These are phyloP conservation scores for Ophion slaviceki DNA, from an alignment of 2,888 invertebrate species.

Conservation along the genomic window DNA sequence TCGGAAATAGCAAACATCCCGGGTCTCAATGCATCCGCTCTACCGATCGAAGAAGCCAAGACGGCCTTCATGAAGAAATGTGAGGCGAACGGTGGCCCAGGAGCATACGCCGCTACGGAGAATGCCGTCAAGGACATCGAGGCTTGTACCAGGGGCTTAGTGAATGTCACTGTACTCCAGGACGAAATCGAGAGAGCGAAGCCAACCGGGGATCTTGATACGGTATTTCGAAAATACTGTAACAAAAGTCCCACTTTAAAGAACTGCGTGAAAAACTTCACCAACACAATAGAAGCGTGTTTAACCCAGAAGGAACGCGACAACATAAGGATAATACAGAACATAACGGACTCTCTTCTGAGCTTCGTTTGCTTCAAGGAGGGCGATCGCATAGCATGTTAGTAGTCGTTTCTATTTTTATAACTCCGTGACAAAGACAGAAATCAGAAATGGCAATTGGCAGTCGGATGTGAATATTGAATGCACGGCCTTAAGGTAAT, in stretches of 20 bases:
- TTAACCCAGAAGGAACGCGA: constrained; percentile 87
- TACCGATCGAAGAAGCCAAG: constrained; percentile 84
- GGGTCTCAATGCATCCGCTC: constrained; percentile 74
- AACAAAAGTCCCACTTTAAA: constrained; percentile 86
- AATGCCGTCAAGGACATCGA: constrained; percentile 82
- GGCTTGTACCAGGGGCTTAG: constrained; percentile 86
- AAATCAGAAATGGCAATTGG: neutral
- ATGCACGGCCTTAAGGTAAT: too few species aligned
- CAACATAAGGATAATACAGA: constrained; percentile 86
- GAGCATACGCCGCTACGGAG: constrained; percentile 85
- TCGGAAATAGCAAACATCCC: constrained; percentile 65
- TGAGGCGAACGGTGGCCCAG: constrained; percentile 86
- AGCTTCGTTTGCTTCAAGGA: constrained; percentile 92
- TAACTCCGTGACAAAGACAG: neutral
- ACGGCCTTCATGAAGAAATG: constrained; percentile 88
- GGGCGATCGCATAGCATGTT: constrained; percentile 92
- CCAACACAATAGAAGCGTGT: constrained; percentile 86
- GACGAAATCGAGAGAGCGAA: constrained; percentile 89
- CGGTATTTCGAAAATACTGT: constrained; percentile 91
- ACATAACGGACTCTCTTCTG: constrained; percentile 88
- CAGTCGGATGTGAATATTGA: too few species aligned
- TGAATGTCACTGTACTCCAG: constrained; percentile 86
- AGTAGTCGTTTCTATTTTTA: constrained; percentile 79
- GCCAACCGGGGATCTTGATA: constrained; percentile 88
- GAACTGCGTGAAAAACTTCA: constrained; percentile 86